Percentiles rank a stretch among this genome's conserved stretches.
These are phyloP conservation scores for Pterostichus niger DNA, from an alignment of 2,888 invertebrate genomes.

Conservation along the genomic window DNA sequence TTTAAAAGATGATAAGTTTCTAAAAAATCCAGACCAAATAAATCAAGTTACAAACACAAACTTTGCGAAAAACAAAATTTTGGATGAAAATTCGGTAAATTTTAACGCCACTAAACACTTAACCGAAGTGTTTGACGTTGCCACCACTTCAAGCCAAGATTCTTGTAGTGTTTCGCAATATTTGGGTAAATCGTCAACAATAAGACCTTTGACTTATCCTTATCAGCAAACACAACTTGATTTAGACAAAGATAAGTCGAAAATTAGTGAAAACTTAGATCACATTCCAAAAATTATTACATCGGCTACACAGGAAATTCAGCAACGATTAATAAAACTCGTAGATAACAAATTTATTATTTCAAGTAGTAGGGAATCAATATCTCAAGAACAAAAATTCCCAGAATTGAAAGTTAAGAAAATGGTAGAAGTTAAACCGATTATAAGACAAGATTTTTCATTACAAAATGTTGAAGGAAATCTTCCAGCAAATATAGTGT, in stretches of 20 bases:
- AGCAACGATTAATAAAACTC: conserved; percentile 24
- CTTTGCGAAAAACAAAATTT: conserved; percentile 76
- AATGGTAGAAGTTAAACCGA: conserved; percentile 29
- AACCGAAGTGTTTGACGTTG: conserved; percentile 61
- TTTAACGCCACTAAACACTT: conserved; percentile 69
- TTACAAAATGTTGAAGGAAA: conserved; percentile 44
- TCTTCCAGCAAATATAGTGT: conserved; percentile 62
- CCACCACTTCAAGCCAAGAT: conserved; percentile 63
- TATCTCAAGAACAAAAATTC: conserved; percentile 37
- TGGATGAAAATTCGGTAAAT: conserved; percentile 71
- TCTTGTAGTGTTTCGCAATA: conserved; percentile 71
- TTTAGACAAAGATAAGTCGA: conserved; percentile 51
- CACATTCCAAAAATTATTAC: conserved; percentile 39
- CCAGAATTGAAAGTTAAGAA: conserved; percentile 16
- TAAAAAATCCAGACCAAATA: conserved; percentile 75
- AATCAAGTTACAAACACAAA: conserved; percentile 75
- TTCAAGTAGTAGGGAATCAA: conserved; percentile 11
- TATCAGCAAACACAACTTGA: conserved; percentile 78
- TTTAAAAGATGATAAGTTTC: conserved; percentile 69
- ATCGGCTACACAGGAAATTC: conserved; percentile 69
- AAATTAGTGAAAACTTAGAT: conserved; percentile 28
- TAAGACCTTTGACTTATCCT: conserved; percentile 85
- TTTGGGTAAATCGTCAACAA: conserved; percentile 77
- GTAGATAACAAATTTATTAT: conserved; percentile 37
- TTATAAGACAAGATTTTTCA: conserved; percentile 45